phyloP scores from a whole-genome alignment of 2,888 invertebrate species.

The Polylopha cassiicola region DNA sequence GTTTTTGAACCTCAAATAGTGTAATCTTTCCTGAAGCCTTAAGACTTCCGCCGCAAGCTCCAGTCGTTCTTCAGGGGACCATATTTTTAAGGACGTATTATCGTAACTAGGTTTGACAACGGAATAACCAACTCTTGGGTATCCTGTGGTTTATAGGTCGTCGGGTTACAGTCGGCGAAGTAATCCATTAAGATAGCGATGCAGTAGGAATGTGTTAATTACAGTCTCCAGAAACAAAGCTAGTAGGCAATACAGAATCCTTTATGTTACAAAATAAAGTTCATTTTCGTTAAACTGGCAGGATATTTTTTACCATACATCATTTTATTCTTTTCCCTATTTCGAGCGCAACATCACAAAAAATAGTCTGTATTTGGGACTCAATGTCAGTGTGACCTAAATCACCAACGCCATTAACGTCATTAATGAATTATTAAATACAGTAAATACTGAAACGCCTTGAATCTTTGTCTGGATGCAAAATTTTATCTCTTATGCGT shows the following conservation, averaged over 20 bases:
- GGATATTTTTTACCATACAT: conserved; percentile 1
- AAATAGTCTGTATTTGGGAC: neutral
- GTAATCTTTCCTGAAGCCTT: conserved; percentile 2
- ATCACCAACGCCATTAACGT: conserved; percentile 5
- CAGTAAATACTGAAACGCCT: too few species aligned
- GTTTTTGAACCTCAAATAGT: neutral
- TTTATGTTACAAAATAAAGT: conserved; percentile 6
- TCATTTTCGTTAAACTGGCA: too few species aligned
- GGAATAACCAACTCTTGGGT: conserved; percentile 1
- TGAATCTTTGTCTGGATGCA: too few species aligned
- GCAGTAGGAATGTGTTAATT: conserved; percentile 2
- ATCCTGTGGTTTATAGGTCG: neutral
- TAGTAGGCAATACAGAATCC: conserved; percentile 6
- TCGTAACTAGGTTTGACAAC: neutral
- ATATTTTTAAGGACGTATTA: conserved; percentile 3
- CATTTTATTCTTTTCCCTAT: neutral
- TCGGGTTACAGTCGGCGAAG: neutral
- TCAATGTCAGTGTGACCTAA: conserved; percentile 4
- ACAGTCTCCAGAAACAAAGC: conserved; percentile 1
- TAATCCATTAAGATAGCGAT: conserved; percentile 4
- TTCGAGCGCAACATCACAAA: neutral
- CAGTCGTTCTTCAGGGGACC: conserved; percentile 3
- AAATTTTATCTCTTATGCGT: too few species aligned
- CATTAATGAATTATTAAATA: conserved; percentile 2
- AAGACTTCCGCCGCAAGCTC: conserved; percentile 6